These are phyloP conservation scores for Ophonus ardosiacus DNA, from an alignment of 2,888 invertebrate species.

Conservation along the genomic window DNA sequence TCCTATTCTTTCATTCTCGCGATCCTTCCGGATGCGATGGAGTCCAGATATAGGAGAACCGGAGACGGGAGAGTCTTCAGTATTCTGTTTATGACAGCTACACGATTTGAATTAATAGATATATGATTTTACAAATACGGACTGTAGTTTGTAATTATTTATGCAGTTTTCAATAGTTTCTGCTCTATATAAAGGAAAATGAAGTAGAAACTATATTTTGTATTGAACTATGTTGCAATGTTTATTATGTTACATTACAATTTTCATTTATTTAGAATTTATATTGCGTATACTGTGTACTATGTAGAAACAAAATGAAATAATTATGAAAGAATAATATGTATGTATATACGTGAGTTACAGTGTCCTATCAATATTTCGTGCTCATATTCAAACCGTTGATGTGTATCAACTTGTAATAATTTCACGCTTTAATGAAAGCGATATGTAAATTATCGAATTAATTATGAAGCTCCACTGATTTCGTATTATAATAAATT, in stretches of 20 bases:
- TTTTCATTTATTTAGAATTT: background rate
- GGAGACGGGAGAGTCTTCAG: no score
- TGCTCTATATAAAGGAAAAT: background rate
- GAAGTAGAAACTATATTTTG: background rate
- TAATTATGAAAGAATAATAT: background rate
- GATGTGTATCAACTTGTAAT: slow-evolving; percentile 31
- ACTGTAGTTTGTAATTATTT: background rate
- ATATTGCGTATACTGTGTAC: background rate
- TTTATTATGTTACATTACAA: background rate
- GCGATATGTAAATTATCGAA: slow-evolving; percentile 41
- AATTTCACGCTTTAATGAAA: slow-evolving; percentile 4
- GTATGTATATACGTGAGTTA: background rate
- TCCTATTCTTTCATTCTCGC: no score
- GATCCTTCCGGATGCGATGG: no score
- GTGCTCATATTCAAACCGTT: background rate
- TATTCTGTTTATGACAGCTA: no score
- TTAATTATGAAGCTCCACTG: slow-evolving; percentile 32
- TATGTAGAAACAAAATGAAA: background rate
- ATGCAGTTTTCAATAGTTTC: background rate
- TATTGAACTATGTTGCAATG: background rate
- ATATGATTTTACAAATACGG: no score
- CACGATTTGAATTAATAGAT: no score
- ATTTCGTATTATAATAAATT: slow-evolving; percentile 9
- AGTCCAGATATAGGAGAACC: no score
- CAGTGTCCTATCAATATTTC: background rate